These are phyloP conservation scores for Macquaria ambigua DNA, from an alignment of 2,113 vertebrate genomes.

Conservation along the genomic window DNA sequence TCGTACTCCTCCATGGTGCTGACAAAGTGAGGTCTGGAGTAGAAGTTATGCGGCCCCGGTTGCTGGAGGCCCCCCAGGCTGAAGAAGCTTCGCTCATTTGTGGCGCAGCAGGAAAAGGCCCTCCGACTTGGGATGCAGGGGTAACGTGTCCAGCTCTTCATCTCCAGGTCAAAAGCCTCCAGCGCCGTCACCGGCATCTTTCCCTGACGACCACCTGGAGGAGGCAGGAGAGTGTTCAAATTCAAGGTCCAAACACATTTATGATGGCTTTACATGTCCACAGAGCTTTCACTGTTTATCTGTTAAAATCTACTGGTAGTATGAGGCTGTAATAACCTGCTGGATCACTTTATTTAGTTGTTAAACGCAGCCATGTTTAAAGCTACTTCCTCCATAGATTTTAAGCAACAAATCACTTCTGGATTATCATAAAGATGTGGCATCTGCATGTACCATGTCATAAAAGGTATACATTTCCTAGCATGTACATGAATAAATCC, in stretches of 20 bases:
- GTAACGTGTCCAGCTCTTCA: slow-evolving; percentile 92
- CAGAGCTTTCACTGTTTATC: neutral
- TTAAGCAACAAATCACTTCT: neutral
- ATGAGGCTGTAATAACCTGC: neutral
- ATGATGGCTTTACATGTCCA: neutral
- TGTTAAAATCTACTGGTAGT: neutral
- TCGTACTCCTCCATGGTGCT: slow-evolving; percentile 97
- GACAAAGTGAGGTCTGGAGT: slow-evolving; percentile 98
- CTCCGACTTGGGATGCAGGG: slow-evolving; percentile 95
- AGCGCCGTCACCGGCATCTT: slow-evolving; percentile 97
- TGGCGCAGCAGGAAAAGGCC: slow-evolving; percentile 93
- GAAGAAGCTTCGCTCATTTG: slow-evolving; percentile 89
- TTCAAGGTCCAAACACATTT: neutral
- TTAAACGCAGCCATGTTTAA: neutral
- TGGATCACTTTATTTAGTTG: neutral
- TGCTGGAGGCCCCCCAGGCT: slow-evolving; percentile 97
- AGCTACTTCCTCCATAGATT: neutral
- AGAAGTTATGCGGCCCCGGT: slow-evolving; percentile 98
- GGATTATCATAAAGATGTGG: neutral
- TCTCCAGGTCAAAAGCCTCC: slow-evolving; percentile 97
- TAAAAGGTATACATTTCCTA: neutral
- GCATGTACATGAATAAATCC: slow-evolving; percentile 6
- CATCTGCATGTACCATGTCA: neutral
- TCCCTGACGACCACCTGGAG: slow-evolving; percentile 94
- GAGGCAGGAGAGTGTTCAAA: neutral